A percentile compares a stretch with the other conserved stretches of the same genome.
Conservation (phyloP, 2,888 invertebrate species). For the Nemoura dubitans region DNA sequence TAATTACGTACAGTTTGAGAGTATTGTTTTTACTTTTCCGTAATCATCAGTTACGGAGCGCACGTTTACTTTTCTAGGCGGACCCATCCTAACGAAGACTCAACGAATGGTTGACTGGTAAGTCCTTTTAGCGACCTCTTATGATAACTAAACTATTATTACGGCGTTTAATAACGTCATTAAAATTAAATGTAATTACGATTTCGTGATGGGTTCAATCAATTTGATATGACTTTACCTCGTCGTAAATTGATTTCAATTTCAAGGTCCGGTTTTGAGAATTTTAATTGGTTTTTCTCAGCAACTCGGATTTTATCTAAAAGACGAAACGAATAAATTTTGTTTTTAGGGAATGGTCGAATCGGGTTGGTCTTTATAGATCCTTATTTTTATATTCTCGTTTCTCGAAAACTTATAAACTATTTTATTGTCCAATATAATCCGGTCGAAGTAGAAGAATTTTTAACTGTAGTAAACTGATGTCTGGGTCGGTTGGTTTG, state of each 20-base stretch:
- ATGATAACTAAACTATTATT: constrained; percentile 29
- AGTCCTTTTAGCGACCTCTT: constrained; percentile 3
- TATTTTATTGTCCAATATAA: constrained; percentile 39
- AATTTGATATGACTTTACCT: constrained; percentile 31
- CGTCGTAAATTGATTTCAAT: constrained; percentile 41
- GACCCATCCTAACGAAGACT: no score
- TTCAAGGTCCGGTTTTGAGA: constrained; percentile 39
- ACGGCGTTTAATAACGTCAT: constrained; percentile 8
- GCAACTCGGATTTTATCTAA: constrained; percentile 43
- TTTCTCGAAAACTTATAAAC: constrained; percentile 39
- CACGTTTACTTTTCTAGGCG: no score
- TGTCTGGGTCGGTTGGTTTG: not conserved
- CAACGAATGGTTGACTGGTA: not conserved
- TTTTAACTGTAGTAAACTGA: not conserved
- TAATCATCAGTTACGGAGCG: no score
- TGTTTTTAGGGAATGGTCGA: constrained; percentile 41
- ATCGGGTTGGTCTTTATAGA: constrained; percentile 39
- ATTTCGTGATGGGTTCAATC: constrained; percentile 17
- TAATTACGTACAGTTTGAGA: no score
- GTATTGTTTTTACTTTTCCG: no score
- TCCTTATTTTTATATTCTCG: constrained; percentile 43
- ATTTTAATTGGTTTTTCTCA: constrained; percentile 46
- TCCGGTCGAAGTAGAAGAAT: constrained; percentile 17
- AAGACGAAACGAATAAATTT: constrained; percentile 36
- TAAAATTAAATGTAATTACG: constrained; percentile 25